Percentiles rank a stretch among this genome's conserved stretches.
These are phyloP conservation scores for Rhagonycha lutea DNA, from an alignment of 2,888 invertebrate genomes.

Conservation along the genomic window DNA sequence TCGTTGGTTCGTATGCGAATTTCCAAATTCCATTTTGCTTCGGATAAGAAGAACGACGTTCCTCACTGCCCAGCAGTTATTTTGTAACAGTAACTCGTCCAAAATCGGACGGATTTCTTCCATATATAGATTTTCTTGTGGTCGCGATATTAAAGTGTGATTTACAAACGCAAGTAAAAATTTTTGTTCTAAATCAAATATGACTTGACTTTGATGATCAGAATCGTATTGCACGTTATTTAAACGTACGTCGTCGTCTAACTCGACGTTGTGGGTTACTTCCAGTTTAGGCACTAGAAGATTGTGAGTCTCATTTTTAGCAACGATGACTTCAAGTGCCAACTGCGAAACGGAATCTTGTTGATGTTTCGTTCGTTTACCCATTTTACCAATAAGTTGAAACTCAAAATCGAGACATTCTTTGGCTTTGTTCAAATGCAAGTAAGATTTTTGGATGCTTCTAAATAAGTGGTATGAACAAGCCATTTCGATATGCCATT, in stretches of 20 bases:
- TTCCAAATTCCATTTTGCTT: slow-evolving; percentile 75
- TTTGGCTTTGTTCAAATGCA: slow-evolving; percentile 67
- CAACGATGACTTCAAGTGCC: slow-evolving; percentile 66
- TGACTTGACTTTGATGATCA: slow-evolving; percentile 53
- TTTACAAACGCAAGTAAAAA: slow-evolving; percentile 76
- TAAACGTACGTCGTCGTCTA: slow-evolving; percentile 87
- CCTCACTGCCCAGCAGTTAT: slow-evolving; percentile 77
- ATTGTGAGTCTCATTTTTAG: slow-evolving; percentile 52
- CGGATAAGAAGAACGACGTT: slow-evolving; percentile 75
- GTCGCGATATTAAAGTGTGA: slow-evolving; percentile 73
- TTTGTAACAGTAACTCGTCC: slow-evolving; percentile 66
- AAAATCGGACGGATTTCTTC: slow-evolving; percentile 86
- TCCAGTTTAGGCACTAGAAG: slow-evolving; percentile 59
- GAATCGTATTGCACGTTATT: slow-evolving; percentile 74
- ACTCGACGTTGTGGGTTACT: slow-evolving; percentile 68
- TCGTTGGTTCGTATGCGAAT: slow-evolving; percentile 83
- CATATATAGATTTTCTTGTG: slow-evolving; percentile 75
- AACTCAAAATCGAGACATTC: slow-evolving; percentile 68
- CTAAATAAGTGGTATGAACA: slow-evolving; percentile 76
- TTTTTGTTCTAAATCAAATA: slow-evolving; percentile 78
- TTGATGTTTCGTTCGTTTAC: slow-evolving; percentile 90
- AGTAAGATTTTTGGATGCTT: slow-evolving; percentile 71
- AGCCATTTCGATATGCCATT: slow-evolving; percentile 62
- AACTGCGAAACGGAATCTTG: slow-evolving; percentile 82
- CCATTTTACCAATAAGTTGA: slow-evolving; percentile 76